Base-by-base conservation (phyloP, 1,140 invertebrate genomes). In the Brachystomella parvula region DNA sequence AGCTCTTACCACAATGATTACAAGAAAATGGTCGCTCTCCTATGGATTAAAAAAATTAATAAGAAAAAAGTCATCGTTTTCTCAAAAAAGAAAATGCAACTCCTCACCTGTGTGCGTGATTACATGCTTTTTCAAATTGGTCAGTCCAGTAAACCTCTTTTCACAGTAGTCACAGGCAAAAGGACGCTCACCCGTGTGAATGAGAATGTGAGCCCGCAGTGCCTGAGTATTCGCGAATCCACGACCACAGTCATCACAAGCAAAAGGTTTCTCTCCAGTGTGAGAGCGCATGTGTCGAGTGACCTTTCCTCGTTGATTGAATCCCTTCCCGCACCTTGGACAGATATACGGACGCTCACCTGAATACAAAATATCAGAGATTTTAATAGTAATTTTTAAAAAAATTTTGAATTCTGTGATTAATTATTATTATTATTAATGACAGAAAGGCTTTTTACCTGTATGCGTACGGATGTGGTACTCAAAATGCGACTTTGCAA, bases 291-390 rank as follows among this genome's bases (percentile, higher is more conserved):
- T 72, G 57, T 76, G 75, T 2, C 69, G 63, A 29, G 74, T 72
- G 1, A 77, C 73, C 39, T 76, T 74, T 63, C 79, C 79, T 74
- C 80, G 78, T 75, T 81, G 75, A 31, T 76, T 74, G 60, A 82
- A 81, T 21, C 77, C 70, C 67, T 80, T 80, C 9, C 77, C 76
- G 75, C 85, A 87, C 3, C 80, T 71, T 0, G 75, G 59, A 74
- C 85, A 87, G 0, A 76, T 69, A 73, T 80, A 84, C 0, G 84
- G 83, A 31, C 80, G 76, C 24, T 79, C 77, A 0, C 79, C 80
- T 3, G 79, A 78, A 74, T 85, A 83, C 3, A 63, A 15, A 31
- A 1, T 26, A 29, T 47, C n/a, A 30, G 9, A 9, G 2, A 3
- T 21, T 53, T 53, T 19, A 9, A 15, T 53, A 17, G 12, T 6